Percentiles rank a stretch among this genome's conserved stretches.
Evolutionary conservation across 2,888 invertebrate species (phyloP).

Genomic region (Tachystola acroxantha): DNA sequence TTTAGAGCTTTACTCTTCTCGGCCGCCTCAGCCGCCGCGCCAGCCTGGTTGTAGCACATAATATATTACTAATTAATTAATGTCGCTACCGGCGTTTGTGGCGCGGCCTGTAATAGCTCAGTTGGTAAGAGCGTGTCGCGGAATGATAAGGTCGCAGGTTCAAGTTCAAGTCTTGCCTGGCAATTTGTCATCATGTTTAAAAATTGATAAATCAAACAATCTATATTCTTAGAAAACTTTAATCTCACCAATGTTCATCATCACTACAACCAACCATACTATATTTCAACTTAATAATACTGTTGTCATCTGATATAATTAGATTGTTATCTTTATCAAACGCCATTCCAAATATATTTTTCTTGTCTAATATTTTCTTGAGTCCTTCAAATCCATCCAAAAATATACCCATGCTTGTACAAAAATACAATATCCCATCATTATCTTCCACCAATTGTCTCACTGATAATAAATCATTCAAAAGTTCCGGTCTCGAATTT

Average conservation of each 20-base stretch:
- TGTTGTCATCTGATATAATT: conserved; percentile 44
- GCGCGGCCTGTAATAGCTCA: too few species aligned
- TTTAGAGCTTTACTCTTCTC: too few species aligned
- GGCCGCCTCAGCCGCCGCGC: too few species aligned
- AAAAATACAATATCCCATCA: conserved; percentile 40
- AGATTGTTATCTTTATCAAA: conserved; percentile 53
- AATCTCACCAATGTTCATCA: conserved; percentile 26
- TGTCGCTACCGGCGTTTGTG: too few species aligned
- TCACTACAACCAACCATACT: conserved; percentile 32
- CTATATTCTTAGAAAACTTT: neutral
- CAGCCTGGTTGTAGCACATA: too few species aligned
- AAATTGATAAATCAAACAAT: neutral
- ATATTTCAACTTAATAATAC: conserved; percentile 34
- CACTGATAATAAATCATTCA: conserved; percentile 40
- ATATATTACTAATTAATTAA: too few species aligned
- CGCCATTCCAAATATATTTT: conserved; percentile 40
- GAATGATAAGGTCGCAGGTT: too few species aligned
- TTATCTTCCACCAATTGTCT: conserved; percentile 53
- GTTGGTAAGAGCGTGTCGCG: too few species aligned
- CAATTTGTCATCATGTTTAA: too few species aligned
- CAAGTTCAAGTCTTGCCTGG: too few species aligned
- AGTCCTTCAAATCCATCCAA: conserved; percentile 20
- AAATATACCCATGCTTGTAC: conserved; percentile 46
- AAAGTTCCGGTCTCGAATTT: conserved; percentile 16
- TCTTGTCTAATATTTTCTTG: conserved; percentile 35